Percentiles rank a stretch among this genome's conserved stretches.
phyloP scores from a whole-genome alignment of 2,113 vertebrate species.

The Bambusicola thoracicus region DNA sequence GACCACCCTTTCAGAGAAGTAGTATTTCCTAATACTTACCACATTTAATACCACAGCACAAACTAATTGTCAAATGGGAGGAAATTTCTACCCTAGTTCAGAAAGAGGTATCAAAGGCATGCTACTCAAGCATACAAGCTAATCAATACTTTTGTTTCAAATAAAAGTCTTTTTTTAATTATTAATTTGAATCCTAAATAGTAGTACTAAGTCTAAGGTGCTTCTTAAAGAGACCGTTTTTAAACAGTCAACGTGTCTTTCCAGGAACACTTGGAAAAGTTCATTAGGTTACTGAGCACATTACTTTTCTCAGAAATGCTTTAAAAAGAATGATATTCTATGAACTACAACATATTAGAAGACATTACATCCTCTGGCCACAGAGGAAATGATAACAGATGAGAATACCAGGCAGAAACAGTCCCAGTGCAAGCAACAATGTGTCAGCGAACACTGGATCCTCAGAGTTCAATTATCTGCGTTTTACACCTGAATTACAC shows the following conservation, averaged over 20 bases:
- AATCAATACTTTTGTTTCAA: neutral
- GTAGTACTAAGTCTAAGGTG: neutral
- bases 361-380: neutral
- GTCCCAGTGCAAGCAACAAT: neutral
- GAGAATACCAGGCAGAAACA: neutral
- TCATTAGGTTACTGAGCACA: neutral
- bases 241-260: neutral
- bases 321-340: neutral
- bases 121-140: neutral
- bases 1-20: too few relatives aligned
- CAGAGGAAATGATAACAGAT: neutral
- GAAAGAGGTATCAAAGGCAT: neutral
- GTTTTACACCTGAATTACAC: neutral
- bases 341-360: neutral
- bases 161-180: neutral
- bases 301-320: neutral
- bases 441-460: neutral
- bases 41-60: neutral
- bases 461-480: neutral
- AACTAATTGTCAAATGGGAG: neutral
- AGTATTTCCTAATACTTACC: too few relatives aligned
- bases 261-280: neutral
- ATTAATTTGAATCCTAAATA: neutral
- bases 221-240: neutral
- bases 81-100: neutral